A percentile compares a stretch with the other conserved stretches of the same genome.
Conservation (phyloP, 2,888 invertebrate genomes). For the Papilio gigon region DNA sequence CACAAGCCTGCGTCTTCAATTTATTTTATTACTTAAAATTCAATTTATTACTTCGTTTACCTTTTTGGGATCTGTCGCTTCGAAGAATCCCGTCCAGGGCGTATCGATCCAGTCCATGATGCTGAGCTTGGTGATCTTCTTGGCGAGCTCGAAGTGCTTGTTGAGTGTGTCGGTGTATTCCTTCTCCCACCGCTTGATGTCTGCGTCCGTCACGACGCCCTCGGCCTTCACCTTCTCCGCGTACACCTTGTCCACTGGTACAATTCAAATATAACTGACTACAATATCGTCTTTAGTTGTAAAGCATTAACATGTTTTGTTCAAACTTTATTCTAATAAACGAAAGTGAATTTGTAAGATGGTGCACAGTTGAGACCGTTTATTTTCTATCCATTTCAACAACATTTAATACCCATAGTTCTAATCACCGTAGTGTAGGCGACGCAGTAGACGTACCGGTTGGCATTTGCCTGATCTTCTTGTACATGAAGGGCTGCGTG, state of each 20-base stretch:
- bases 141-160: conserved; percentile 72
- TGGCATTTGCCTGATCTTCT: conserved; percentile 87
- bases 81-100: conserved; percentile 95
- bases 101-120: conserved; percentile 98
- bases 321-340: no score
- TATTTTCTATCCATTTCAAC: no score
- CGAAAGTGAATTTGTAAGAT: no score
- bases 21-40: no score
- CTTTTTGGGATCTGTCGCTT: conserved; percentile 90
- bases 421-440: not conserved
- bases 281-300: no score
- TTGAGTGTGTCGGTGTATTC: conserved; percentile 73
- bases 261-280: conserved; percentile 18
- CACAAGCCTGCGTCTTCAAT: no score
- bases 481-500: conserved; percentile 97
- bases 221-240: conserved; percentile 87
- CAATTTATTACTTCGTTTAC: no score
- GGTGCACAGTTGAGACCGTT: no score
- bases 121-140: conserved; percentile 73
- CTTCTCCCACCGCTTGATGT: conserved; percentile 81
- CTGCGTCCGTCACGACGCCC: conserved; percentile 86
- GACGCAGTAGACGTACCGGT: conserved; percentile 70
- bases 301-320: no score
- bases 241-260: conserved; percentile 87
- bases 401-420: no score